These are phyloP conservation scores for Pseudomyrmex concolor DNA, from an alignment of 1,140 invertebrate genomes.

Conservation along the genomic window DNA sequence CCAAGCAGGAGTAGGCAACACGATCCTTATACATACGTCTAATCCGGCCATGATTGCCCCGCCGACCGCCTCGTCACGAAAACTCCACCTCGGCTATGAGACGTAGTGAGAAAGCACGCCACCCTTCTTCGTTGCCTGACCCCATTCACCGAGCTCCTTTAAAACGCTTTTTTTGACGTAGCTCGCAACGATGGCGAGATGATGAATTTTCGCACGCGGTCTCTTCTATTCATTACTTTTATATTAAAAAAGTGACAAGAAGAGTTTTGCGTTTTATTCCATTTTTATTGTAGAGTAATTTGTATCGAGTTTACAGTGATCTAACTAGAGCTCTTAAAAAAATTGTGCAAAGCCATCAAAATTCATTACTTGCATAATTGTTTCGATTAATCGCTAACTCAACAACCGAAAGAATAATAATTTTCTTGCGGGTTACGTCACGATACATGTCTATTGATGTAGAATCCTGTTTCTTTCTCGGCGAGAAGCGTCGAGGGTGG, in stretches of 20 bases:
- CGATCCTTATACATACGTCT: constrained; percentile 79
- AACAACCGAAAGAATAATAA: constrained; percentile 61
- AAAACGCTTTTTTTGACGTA: constrained; percentile 62
- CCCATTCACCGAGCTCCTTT: constrained; percentile 36
- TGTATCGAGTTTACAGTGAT: neutral
- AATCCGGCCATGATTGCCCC: constrained; percentile 82
- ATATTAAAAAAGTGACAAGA: constrained; percentile 14
- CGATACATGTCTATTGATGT: constrained; percentile 77
- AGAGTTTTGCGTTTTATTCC: neutral
- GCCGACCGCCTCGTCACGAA: constrained; percentile 66
- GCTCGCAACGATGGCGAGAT: neutral
- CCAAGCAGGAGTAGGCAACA: constrained; percentile 53
- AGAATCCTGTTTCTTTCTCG: constrained; percentile 76
- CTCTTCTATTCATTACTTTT: neutral
- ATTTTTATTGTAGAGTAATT: neutral
- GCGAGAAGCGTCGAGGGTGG: constrained; percentile 34
- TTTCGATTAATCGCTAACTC: constrained; percentile 40
- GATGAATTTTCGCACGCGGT: constrained; percentile 31
- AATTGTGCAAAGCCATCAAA: neutral
- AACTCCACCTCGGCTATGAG: constrained; percentile 67
- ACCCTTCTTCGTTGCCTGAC: constrained; percentile 55
- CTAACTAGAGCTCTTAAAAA: neutral
- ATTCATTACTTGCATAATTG: neutral
- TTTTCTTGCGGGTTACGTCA: constrained; percentile 77
- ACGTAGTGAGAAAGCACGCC: constrained; percentile 33